A percentile compares a stretch with the other conserved stretches of the same genome.
phyloP scores from a whole-genome alignment of 2,113 vertebrate genomes.

The Elaphurus davidianus region DNA sequence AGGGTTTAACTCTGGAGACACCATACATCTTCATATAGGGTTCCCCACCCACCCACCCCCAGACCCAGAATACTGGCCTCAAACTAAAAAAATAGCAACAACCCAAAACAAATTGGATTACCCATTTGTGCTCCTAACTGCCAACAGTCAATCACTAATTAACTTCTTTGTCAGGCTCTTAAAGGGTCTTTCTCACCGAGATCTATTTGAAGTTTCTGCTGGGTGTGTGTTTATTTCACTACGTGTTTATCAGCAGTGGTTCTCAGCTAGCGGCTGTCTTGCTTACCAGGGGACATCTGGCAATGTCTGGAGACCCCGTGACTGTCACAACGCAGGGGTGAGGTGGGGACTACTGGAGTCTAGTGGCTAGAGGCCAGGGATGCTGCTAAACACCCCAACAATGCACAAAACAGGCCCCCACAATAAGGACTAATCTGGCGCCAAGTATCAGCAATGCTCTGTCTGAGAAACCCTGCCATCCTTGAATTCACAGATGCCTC shows the following conservation, averaged over 20 bases:
- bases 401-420: not conserved
- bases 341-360: too few species aligned
- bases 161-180: not conserved
- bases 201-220: not conserved
- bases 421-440: not conserved
- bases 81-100: not conserved
- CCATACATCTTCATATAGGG: not conserved
- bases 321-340: not conserved
- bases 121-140: not conserved
- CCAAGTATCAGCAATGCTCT: not conserved
- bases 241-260: not conserved
- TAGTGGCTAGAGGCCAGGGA: not conserved
- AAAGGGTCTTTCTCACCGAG: not conserved
- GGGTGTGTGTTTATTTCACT: not conserved
- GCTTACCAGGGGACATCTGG: not conserved
- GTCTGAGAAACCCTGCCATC: not conserved
- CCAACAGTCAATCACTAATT: not conserved
- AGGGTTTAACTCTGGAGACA: not conserved
- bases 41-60: not conserved
- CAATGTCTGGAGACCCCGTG: not conserved
- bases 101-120: not conserved
- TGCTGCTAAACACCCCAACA: not conserved
- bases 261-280: not conserved
- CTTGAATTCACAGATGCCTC: not conserved
- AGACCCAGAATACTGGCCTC: not conserved